Conservation (phyloP, 2,797 vertebrate genomes). For the Parambassis ranga region DNA sequence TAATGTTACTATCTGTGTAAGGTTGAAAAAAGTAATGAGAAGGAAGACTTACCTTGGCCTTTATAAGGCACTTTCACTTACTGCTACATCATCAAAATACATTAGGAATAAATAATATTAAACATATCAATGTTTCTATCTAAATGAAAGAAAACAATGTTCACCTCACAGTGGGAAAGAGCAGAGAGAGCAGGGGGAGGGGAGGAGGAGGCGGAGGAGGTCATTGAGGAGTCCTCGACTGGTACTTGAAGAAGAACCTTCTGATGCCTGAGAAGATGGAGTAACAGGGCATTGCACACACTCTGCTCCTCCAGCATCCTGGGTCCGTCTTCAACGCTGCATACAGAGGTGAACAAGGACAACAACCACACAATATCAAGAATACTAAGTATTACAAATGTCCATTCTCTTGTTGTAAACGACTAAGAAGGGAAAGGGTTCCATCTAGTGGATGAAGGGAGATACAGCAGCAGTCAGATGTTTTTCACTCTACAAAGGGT, state of each 20-base stretch:
- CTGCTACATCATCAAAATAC: no score
- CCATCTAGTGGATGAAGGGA: constrained; percentile 61
- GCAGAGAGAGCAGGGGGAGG: constrained; percentile 60
- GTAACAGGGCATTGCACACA: constrained; percentile 74
- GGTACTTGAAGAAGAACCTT: constrained; percentile 22
- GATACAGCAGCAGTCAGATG: neutral
- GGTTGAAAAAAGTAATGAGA: neutral
- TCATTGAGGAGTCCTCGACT: neutral
- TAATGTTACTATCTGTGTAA: neutral
- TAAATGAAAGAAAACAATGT: neutral
- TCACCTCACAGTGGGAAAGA: constrained; percentile 64
- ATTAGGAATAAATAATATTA: neutral
- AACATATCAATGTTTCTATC: neutral
- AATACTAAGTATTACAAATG: neutral
- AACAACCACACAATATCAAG: constrained; percentile 7
- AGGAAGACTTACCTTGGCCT: neutral
- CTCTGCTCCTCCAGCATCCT: constrained; percentile 79
- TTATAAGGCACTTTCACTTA: no score
- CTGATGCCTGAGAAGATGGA: constrained; percentile 73
- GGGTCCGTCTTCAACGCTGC: constrained; percentile 65
- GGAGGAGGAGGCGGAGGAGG: constrained; percentile 16
- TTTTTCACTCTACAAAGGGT: no score
- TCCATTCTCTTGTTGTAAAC: neutral
- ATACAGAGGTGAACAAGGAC: neutral
- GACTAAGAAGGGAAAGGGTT: neutral